Evolutionary conservation across 2,888 invertebrate genomes (phyloP).

Genomic region (Zootermopsis nevadensis): DNA sequence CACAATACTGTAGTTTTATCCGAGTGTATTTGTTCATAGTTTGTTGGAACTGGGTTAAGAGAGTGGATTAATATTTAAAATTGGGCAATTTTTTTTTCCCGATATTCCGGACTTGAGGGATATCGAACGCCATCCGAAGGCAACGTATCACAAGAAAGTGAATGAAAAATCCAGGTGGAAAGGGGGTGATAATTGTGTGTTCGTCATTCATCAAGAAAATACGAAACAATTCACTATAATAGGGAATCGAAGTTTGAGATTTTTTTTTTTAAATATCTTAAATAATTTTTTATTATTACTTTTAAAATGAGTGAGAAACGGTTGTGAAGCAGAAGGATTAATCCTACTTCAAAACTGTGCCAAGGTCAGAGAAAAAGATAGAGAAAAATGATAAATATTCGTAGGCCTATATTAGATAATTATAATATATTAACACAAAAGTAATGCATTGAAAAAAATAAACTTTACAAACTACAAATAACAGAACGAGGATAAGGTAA

Average conservation of each 20-base stretch:
- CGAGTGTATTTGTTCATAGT: conserved; percentile 50
- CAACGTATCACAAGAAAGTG: neutral
- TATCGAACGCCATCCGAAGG: neutral
- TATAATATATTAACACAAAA: conserved; percentile 47
- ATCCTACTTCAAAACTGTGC: conserved; percentile 43
- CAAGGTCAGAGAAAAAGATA: conserved; percentile 41
- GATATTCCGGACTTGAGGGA: neutral
- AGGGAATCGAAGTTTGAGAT: conserved; percentile 27
- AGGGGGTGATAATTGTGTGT: neutral
- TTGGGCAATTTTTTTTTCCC: neutral
- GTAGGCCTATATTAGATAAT: conserved; percentile 52
- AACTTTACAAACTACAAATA: conserved; percentile 7
- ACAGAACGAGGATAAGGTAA: conserved; percentile 18
- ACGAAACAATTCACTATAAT: conserved; percentile 21
- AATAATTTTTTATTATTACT: conserved; percentile 46
- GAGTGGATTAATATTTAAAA: neutral
- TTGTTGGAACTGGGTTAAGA: conserved; percentile 47
- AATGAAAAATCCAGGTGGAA: neutral
- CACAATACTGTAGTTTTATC: conserved; percentile 50
- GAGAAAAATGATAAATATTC: conserved; percentile 39
- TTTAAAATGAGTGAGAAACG: conserved; percentile 50
- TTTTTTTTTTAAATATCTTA: conserved; percentile 40
- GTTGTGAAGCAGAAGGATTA: conserved; percentile 46
- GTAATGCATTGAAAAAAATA: conserved; percentile 13
- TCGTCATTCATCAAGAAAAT: neutral